These are phyloP conservation scores for Cephus pulcher DNA, from an alignment of 2,888 invertebrate species.

Conservation along the genomic window DNA sequence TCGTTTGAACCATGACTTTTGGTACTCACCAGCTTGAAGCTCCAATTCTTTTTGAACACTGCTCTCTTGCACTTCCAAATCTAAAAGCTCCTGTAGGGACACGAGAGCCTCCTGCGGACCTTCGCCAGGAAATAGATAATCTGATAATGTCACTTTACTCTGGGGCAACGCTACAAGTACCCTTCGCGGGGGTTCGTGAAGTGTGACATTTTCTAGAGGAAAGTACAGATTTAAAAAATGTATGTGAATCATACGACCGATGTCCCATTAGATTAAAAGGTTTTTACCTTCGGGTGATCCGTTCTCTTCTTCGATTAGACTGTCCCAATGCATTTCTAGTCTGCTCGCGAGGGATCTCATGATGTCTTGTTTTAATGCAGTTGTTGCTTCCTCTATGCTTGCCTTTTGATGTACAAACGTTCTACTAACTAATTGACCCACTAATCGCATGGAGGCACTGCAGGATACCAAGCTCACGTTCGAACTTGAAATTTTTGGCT, in stretches of 20 bases:
- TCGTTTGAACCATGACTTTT: background rate
- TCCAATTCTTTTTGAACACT: slow-evolving; percentile 81
- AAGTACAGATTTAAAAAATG: background rate
- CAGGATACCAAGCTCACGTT: slow-evolving; percentile 54
- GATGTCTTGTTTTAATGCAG: slow-evolving; percentile 85
- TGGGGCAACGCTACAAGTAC: slow-evolving; percentile 81
- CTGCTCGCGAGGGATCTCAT: slow-evolving; percentile 86
- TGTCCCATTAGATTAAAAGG: background rate
- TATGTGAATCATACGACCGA: background rate
- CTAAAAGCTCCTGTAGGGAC: slow-evolving; percentile 85
- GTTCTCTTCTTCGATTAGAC: slow-evolving; percentile 85
- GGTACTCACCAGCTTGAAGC: slow-evolving; percentile 77
- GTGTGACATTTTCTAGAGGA: slow-evolving; percentile 77
- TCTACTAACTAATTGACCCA: slow-evolving; percentile 79
- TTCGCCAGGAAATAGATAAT: slow-evolving; percentile 93
- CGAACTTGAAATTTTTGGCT: slow-evolving; percentile 30
- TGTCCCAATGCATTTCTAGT: slow-evolving; percentile 93
- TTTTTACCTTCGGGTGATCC: slow-evolving; percentile 75
- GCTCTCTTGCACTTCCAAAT: slow-evolving; percentile 78
- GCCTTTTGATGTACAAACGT: slow-evolving; percentile 85
- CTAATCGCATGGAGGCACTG: slow-evolving; percentile 77
- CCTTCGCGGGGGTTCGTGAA: slow-evolving; percentile 90
- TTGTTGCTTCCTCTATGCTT: slow-evolving; percentile 78
- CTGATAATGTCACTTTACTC: slow-evolving; percentile 79
- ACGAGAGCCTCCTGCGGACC: slow-evolving; percentile 83